A percentile compares a stretch with the other conserved stretches of the same genome.
These are phyloP conservation scores for Leptinotarsa undecemlineata DNA, from an alignment of 1,140 invertebrate species.

Conservation along the genomic window DNA sequence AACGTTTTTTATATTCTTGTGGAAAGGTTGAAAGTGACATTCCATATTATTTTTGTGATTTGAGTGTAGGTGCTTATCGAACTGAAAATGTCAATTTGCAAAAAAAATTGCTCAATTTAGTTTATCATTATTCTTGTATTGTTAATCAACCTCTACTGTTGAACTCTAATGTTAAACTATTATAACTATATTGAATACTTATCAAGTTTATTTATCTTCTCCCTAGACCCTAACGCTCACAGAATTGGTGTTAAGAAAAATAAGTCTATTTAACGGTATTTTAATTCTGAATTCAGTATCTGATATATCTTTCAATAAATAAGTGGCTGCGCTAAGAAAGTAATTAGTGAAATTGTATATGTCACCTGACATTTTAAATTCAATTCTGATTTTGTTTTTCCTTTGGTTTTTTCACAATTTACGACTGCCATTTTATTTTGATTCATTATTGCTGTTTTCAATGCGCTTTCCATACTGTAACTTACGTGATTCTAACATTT, in stretches of 20 bases:
- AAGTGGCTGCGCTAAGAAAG: not conserved
- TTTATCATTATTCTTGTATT: not conserved
- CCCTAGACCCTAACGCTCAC: no score
- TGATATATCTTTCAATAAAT: not conserved
- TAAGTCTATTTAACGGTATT: not conserved
- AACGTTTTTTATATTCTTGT: no score
- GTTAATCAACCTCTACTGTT: slow-evolving; percentile 17
- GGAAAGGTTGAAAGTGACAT: slow-evolving; percentile 10
- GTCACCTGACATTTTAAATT: not conserved
- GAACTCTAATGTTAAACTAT: slow-evolving; percentile 17
- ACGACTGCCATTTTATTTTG: not conserved
- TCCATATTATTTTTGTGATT: slow-evolving; percentile 10
- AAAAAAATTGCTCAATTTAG: slow-evolving; percentile 27
- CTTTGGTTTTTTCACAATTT: slow-evolving; percentile 10
- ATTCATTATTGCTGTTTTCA: slow-evolving; percentile 15
- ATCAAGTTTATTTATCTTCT: no score
- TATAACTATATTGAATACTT: slow-evolving; percentile 14
- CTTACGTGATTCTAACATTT: slow-evolving; percentile 2
- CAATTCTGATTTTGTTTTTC: not conserved
- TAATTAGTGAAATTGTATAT: slow-evolving; percentile 10
- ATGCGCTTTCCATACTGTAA: slow-evolving; percentile 4
- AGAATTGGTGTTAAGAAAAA: not conserved
- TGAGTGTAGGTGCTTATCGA: not conserved
- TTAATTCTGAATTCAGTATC: not conserved
- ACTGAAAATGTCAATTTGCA: slow-evolving; percentile 17